Evolutionary conservation across 2,888 invertebrate genomes (phyloP).

Genomic region (Pseudococcus longispinus): DNA sequence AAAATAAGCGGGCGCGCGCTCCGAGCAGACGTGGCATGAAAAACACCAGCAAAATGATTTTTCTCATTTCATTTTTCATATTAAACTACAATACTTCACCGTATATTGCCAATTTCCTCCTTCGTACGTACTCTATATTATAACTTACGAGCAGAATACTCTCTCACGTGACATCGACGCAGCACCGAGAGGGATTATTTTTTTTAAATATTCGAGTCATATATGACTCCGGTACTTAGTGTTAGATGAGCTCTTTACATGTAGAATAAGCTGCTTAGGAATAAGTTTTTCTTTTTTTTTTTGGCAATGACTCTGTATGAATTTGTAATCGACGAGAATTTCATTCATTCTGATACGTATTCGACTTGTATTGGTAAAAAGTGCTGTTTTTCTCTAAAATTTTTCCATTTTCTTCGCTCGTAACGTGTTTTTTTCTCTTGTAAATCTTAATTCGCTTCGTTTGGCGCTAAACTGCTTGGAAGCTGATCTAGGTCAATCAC

Average conservation of each 20-base stretch:
- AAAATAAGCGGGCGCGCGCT: not conserved
- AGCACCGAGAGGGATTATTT: not conserved
- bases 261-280: not conserved
- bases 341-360: not conserved
- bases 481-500: conserved; percentile 18
- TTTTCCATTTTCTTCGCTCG: not conserved
- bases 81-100: not conserved
- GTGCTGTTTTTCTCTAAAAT: not conserved
- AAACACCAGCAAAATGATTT: conserved; percentile 5
- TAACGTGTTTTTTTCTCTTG: not conserved
- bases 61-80: conserved; percentile 1
- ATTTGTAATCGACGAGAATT: not conserved
- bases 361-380: not conserved
- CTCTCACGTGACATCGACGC: not conserved
- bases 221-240: not conserved
- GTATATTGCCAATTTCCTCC: conserved; percentile 17
- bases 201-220: not conserved
- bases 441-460: not conserved
- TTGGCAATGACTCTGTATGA: not conserved
- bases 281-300: too few relatives aligned
- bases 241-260: not conserved
- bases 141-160: not conserved
- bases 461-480: not conserved
- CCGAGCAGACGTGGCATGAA: not conserved
- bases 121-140: not conserved